A percentile compares a stretch with the other conserved stretches of the same genome.
Evolutionary conservation across 2,113 vertebrate genomes (phyloP).

Genomic region (Prionailurus viverrinus): DNA sequence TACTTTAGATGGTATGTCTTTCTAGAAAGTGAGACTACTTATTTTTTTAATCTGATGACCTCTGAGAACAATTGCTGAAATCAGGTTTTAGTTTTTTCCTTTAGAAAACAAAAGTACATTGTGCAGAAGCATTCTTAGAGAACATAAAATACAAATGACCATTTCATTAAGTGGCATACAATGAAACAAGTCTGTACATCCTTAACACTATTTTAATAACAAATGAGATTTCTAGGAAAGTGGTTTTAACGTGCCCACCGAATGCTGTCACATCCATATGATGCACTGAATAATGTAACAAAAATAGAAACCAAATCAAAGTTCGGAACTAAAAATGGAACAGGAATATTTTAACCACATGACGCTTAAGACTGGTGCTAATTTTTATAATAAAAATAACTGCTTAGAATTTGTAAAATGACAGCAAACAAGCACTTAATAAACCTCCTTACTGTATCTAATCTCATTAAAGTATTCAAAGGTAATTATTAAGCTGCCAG

Average conservation of each 20-base stretch:
- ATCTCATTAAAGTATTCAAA: not conserved
- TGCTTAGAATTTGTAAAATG: conserved; percentile 35
- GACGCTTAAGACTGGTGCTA: not conserved
- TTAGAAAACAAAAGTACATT: conserved; percentile 81
- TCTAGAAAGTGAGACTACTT: not conserved
- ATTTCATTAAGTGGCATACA: conserved; percentile 79
- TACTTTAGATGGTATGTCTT: not conserved
- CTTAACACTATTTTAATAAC: conserved; percentile 79
- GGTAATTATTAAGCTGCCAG: conserved; percentile 43
- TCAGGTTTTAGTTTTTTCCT: conserved; percentile 76
- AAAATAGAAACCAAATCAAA: conserved; percentile 72
- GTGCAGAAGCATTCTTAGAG: conserved; percentile 79
- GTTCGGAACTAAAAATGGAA: not conserved
- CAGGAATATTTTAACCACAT: conserved; percentile 16
- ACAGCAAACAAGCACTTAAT: not conserved
- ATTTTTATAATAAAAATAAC: conserved; percentile 15
- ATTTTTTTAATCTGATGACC: not conserved
- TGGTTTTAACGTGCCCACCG: conserved; percentile 80
- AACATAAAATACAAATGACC: conserved; percentile 84
- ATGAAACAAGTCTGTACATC: conserved; percentile 80
- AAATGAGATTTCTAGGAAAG: conserved; percentile 82
- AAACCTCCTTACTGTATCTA: not conserved
- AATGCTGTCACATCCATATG: conserved; percentile 81
- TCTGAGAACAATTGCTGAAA: not conserved
- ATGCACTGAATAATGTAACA: conserved; percentile 77